Percentiles rank a stretch among this genome's conserved stretches.
Evolutionary conservation across 1,140 invertebrate genomes (phyloP).

Genomic region (Drosophila quadrilineata): DNA sequence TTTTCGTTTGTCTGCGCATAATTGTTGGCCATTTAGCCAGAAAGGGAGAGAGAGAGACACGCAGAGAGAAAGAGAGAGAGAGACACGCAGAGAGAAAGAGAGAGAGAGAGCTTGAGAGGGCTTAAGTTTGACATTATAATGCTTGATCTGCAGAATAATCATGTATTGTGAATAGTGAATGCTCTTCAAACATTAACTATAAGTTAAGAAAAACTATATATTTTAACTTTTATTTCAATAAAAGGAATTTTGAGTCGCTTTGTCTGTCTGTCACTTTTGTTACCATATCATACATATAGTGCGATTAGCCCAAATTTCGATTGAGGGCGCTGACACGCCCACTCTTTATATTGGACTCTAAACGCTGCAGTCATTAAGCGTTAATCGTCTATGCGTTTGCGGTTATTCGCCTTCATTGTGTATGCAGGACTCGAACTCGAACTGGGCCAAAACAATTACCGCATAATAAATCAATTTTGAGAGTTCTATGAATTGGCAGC

Average conservation of each 20-base stretch:
- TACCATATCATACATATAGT: too few species aligned
- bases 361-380: conserved; percentile 40
- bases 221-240: too few species aligned
- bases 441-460: conserved; percentile 74
- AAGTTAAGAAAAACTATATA: too few species aligned
- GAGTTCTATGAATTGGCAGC: conserved; percentile 58
- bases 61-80: background rate
- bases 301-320: conserved; percentile 54
- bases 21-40: conserved; percentile 61
- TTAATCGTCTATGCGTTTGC: conserved; percentile 36
- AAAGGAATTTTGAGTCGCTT: too few species aligned
- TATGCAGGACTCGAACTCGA: conserved; percentile 57
- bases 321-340: conserved; percentile 15
- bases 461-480: conserved; percentile 74
- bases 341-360: too few species aligned
- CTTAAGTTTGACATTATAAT: background rate
- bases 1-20: conserved; percentile 57
- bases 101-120: too few species aligned
- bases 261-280: too few species aligned
- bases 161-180: too few species aligned
- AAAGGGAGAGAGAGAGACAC: conserved; percentile 2
- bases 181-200: background rate
- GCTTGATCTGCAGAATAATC: too few species aligned
- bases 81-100: too few species aligned
- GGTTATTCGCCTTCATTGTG: conserved; percentile 45